Conservation (phyloP, 2,797 vertebrate species). For the Urophycis tenuis region DNA sequence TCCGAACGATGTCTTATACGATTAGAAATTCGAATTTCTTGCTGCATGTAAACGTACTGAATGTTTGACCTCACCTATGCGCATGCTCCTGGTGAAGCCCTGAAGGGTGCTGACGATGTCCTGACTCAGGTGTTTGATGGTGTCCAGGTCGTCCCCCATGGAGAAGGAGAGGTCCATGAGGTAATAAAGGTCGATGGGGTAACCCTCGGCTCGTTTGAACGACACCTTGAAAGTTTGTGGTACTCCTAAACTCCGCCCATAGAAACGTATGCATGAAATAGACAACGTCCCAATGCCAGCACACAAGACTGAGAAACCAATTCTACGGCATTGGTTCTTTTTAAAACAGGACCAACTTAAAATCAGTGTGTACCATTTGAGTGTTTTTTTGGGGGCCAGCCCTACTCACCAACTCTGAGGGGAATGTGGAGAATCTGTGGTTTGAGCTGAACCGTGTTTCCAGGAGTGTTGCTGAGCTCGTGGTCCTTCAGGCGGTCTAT, state of each 20-base stretch:
- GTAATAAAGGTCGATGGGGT: constrained; percentile 78
- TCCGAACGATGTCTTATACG: too few relatives aligned
- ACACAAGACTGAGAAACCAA: background rate
- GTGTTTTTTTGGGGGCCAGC: background rate
- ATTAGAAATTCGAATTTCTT: too few relatives aligned
- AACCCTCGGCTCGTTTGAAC: constrained; percentile 69
- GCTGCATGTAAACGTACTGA: too few relatives aligned
- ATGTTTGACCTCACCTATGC: constrained; percentile 60
- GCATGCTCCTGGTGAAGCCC: constrained; percentile 57
- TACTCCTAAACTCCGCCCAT: constrained; percentile 53
- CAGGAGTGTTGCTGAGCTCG: constrained; percentile 42
- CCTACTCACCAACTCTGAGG: constrained; percentile 62
- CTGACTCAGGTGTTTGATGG: constrained; percentile 69
- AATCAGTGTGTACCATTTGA: background rate
- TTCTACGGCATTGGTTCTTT: background rate
- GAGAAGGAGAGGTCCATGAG: constrained; percentile 79
- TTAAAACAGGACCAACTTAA: background rate
- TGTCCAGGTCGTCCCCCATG: constrained; percentile 77
- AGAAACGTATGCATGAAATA: background rate
- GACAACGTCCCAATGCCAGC: background rate
- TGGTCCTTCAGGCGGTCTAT: constrained; percentile 44
- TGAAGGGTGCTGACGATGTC: constrained; percentile 59
- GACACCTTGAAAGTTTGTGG: constrained; percentile 56
- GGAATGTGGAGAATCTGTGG: constrained; percentile 63
- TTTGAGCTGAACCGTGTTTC: constrained; percentile 63